Percentiles rank a stretch among this genome's conserved stretches.
Evolutionary conservation across 1,140 invertebrate species (phyloP).

Genomic region (Drosophila parabipectinata): DNA sequence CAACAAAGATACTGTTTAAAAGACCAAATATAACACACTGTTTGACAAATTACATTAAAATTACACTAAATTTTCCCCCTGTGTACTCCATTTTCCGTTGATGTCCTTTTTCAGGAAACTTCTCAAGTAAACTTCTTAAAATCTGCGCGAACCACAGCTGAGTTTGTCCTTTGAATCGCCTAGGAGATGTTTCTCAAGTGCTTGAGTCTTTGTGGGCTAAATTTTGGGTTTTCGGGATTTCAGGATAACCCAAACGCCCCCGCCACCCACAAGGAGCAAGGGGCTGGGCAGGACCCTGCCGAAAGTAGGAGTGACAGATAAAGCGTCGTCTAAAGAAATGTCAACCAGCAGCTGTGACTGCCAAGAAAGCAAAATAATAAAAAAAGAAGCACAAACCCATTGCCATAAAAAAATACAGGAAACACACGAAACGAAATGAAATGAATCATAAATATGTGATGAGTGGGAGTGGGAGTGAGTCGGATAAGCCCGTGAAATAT

Average conservation of each 20-base stretch:
- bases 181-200: conserved; percentile 37
- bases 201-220: not conserved
- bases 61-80: not conserved
- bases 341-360: conserved; percentile 38
- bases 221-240: conserved; percentile 26
- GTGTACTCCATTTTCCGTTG: not conserved
- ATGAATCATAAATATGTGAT: conserved; percentile 60
- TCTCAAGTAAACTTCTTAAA: conserved; percentile 23
- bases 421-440: conserved; percentile 36
- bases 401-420: conserved; percentile 45
- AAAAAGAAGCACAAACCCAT: conserved; percentile 31
- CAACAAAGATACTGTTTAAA: not conserved
- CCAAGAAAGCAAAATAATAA: conserved; percentile 19
- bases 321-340: conserved; percentile 10
- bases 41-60: too few relatives aligned
- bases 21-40: not conserved
- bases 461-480: conserved; percentile 17
- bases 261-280: not conserved
- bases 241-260: not conserved
- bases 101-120: too few relatives aligned
- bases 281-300: too few relatives aligned
- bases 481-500: conserved; percentile 8
- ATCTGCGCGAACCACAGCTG: conserved; percentile 38
- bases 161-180: conserved; percentile 31
- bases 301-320: not conserved